Base-by-base conservation (phyloP, 1,140 invertebrate species). In the Neotoxoptera formosana region DNA sequence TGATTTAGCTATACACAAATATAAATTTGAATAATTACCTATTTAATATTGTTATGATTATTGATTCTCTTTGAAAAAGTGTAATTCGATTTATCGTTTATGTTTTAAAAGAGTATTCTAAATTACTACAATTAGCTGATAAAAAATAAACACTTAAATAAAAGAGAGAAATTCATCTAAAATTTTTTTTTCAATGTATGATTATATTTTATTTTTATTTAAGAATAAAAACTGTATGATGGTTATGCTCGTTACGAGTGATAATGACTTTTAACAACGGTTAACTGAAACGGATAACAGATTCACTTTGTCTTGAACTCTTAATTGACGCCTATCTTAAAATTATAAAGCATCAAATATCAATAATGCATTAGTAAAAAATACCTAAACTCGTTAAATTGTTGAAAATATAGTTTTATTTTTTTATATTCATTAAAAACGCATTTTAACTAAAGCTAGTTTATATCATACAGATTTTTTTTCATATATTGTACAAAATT, bases 351-450 rank as follows among this genome's bases (percentile, higher is more conserved):
- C n/a, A 21, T 88, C 30, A 76, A 89, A 53, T 23, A 34, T 23
- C 51, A 51, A 53, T 2, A 51, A 53, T 2, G n/a, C 87, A 53
- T 53, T 89, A 36, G n/a, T 51, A 47, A 87, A 53, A 45, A 21
- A 76, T 76, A 36, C n/a, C n/a, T n/a, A n/a, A n/a, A 90, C 25
- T 60, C 89, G 89, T 90, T 90, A 90, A 45, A 45, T 90, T 67
- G 36, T 90, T 67, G 53, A 90, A 90, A 90, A 45, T 36, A 67
- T 67, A 90, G 56, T 90, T 90, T 90, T 90, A 90, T 90, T 90
- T 90, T 67, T 90, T 90, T 90, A 90, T 90, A 90, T 67, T 90
- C 60, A 45, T 90, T 67, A 45, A 67, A 60, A 41, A 14, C 9
- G 34, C 89, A 45, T 67, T 90, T 90, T 60, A 45, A 90, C 60